phyloP scores from a whole-genome alignment of 2,888 invertebrate genomes.

The Bimastos eiseni region DNA sequence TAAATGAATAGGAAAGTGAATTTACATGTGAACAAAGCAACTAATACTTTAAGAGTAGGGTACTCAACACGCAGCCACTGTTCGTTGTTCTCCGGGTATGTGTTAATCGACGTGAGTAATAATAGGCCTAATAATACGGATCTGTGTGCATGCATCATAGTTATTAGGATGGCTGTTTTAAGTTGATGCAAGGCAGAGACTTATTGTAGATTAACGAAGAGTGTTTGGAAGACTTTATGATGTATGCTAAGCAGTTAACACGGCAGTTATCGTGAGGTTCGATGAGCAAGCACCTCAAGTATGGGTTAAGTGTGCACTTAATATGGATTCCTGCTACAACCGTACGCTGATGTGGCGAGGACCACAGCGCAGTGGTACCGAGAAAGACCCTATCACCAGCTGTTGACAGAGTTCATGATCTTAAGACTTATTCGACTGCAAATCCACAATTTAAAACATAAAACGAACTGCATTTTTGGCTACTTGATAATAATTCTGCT shows the following conservation, averaged over 20 bases:
- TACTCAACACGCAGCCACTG: neutral
- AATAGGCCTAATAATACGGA: neutral
- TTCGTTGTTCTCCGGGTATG: neutral
- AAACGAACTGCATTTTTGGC: neutral
- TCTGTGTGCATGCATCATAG: neutral
- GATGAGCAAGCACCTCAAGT: neutral
- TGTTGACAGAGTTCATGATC: neutral
- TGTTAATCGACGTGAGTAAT: no score
- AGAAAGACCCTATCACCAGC: neutral
- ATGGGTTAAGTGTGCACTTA: neutral
- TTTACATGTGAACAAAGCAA: neutral
- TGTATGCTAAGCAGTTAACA: neutral
- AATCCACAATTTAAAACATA: neutral
- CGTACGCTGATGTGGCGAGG: neutral
- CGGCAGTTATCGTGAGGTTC: neutral
- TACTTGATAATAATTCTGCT: no score
- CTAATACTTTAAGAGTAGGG: no score
- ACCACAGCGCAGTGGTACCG: neutral
- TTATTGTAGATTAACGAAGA: neutral
- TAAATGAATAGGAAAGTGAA: neutral
- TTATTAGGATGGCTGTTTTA: neutral
- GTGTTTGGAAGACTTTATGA: neutral
- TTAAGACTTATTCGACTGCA: neutral
- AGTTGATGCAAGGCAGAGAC: neutral
- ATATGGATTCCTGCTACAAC: neutral